Evolutionary conservation across 2,888 invertebrate genomes (phyloP), one percentile per base, ranked within the genome.

Genomic region (Parnassius apollo): DNA sequence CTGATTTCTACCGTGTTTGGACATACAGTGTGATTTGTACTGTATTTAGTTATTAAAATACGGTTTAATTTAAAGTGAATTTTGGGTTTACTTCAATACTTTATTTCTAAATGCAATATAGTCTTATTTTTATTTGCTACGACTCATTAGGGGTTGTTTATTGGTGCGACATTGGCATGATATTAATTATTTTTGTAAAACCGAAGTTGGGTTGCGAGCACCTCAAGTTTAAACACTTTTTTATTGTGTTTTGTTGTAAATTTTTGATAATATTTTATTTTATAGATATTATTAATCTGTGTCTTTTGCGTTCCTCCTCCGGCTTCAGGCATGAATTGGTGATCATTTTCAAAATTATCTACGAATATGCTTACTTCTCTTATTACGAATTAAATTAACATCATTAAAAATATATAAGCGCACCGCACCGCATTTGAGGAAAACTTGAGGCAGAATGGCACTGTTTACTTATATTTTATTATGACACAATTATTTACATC

Each of bases 111-210:
- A 46, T 10, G 45, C 46, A 51, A 22, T 13, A 45, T 49, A 13
- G 48, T 56, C 57, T 57, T 69, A 66, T 72, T 42, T 78, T 81
- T 74, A 63, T 81, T 82, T 80, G 80, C 79, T 72, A 72, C 69
- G 70, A 73, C 63, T 77, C 74, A 74, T 71, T 72, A 70, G 74
- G 70, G 69, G 68, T 70, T 66, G 68, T 69, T 70, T 67, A 69
- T 75, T 75, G 67, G 72, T 70, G 72, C 75, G 73, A 76, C 67
- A 76, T 75, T 72, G 66, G 81, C 82, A 82, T 82, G 82, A 63
- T 68, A 71, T 73, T 56, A 67, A 52, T 44, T 25, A 49, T 11
- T 49, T 60, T 60, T 48, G 42, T 2, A 0, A 45, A n/a, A 42
- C 35, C 42, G 44, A 60, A 3, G 45, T 57, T 45, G 45, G 57